phyloP scores from a whole-genome alignment of 2,888 invertebrate species.

The Corbicula japonica region DNA sequence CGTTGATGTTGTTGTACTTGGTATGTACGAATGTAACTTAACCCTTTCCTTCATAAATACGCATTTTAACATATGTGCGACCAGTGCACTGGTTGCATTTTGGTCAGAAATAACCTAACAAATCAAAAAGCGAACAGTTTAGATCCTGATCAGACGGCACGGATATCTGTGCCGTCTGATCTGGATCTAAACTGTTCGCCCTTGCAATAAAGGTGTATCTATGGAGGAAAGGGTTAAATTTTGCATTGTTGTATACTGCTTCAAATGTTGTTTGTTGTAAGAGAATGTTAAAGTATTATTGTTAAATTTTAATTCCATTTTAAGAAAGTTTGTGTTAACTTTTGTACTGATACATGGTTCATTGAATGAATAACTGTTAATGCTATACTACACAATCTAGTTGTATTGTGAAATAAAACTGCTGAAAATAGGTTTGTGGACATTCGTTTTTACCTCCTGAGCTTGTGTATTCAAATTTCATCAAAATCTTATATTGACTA shows the following conservation, averaged over 20 bases:
- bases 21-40: too few relatives aligned
- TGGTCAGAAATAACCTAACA: too few relatives aligned
- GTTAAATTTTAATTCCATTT: not conserved
- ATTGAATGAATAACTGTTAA: conserved; percentile 12
- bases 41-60: too few relatives aligned
- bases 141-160: too few relatives aligned
- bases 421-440: conserved; percentile 1
- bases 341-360: conserved; percentile 6
- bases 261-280: not conserved
- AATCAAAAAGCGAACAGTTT: too few relatives aligned
- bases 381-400: conserved; percentile 29
- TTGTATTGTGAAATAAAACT: conserved; percentile 51
- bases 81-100: too few relatives aligned
- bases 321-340: not conserved
- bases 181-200: too few relatives aligned
- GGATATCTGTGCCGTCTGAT: too few relatives aligned
- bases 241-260: not conserved
- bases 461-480: not conserved
- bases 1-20: too few relatives aligned
- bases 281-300: not conserved
- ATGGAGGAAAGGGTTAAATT: not conserved
- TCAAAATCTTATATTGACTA: not conserved
- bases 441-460: not conserved
- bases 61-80: too few relatives aligned
- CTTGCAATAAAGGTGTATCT: too few relatives aligned